Percentiles rank a stretch among this genome's conserved stretches.
Conservation (phyloP, 2,888 invertebrate genomes). For the Frankliniella fusca region DNA sequence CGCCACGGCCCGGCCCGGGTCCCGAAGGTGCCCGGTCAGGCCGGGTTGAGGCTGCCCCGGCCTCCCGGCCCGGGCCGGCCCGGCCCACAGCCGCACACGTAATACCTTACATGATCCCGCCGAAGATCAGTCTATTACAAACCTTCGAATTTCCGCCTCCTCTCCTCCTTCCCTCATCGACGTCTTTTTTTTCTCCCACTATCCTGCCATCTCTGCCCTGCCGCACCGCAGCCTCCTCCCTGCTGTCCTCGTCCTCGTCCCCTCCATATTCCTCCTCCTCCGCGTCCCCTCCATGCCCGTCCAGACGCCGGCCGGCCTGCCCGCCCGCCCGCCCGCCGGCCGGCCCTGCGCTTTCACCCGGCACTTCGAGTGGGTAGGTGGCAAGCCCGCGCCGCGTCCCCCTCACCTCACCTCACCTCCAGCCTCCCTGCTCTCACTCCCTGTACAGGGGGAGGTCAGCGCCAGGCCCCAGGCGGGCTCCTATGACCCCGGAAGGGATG, state of each 20-base stretch:
- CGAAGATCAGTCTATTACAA: conserved; percentile 12
- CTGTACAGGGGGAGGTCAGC: neutral
- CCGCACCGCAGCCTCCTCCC: neutral
- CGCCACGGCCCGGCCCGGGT: too few relatives aligned
- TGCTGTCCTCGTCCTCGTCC: neutral
- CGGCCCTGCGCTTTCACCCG: neutral
- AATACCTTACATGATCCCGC: conserved; percentile 17
- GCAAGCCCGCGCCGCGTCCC: neutral
- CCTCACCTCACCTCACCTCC: neutral
- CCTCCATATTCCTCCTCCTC: neutral
- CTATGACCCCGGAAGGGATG: neutral
- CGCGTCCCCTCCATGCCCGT: neutral
- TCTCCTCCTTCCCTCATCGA: neutral
- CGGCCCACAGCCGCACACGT: neutral
- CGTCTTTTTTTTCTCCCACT: neutral
- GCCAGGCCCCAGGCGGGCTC: neutral
- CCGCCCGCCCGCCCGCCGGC: too few relatives aligned
- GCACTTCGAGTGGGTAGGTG: neutral
- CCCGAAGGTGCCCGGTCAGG: neutral
- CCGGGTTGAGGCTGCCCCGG: neutral
- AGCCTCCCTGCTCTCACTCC: too few relatives aligned
- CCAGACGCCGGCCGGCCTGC: too few relatives aligned
- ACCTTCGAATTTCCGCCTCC: conserved; percentile 1
- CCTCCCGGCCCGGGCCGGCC: neutral
- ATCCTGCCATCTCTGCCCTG: neutral